A percentile compares a stretch with the other conserved stretches of the same genome.
phyloP scores from a whole-genome alignment of 2,888 invertebrate species.

The Lamellibrachia satsuma region DNA sequence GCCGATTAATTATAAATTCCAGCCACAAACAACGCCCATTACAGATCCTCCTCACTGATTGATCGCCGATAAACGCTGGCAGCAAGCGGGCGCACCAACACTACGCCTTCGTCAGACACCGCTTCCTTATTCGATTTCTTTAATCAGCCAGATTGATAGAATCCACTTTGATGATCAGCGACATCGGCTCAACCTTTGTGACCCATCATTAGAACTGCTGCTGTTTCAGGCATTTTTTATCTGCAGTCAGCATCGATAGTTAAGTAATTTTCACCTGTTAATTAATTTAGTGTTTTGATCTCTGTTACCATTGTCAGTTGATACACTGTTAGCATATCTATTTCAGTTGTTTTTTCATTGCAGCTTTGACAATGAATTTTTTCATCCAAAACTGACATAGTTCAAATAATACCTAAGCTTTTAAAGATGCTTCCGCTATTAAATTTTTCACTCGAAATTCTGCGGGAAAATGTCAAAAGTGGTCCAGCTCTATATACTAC shows the following conservation, averaged over 20 bases:
- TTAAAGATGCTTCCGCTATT: too few relatives aligned
- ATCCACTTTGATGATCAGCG: neutral
- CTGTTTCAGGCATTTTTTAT: neutral
- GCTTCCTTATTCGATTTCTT: neutral
- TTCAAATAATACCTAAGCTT: too few relatives aligned
- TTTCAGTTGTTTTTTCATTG: too few relatives aligned
- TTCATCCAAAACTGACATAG: too few relatives aligned
- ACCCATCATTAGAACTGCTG: neutral
- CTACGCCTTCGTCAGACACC: neutral
- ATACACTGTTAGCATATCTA: too few relatives aligned
- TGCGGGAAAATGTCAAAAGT: too few relatives aligned
- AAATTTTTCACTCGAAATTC: too few relatives aligned
- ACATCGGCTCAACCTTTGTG: neutral
- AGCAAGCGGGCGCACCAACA: neutral
- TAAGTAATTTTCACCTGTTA: neutral
- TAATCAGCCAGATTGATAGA: neutral
- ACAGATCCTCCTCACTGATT: neutral
- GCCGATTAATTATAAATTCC: neutral
- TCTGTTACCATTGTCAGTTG: too few relatives aligned
- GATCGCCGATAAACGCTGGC: neutral
- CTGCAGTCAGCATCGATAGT: neutral
- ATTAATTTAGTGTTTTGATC: neutral
- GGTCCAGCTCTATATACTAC: too few relatives aligned
- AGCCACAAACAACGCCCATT: slow-evolving; percentile 6
- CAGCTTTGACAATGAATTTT: too few relatives aligned